A percentile compares a stretch with the other conserved stretches of the same genome.
Evolutionary conservation across 64 coral and sea anemone genomes (phyloP).

Genomic region (Exaiptasia diaphana): DNA sequence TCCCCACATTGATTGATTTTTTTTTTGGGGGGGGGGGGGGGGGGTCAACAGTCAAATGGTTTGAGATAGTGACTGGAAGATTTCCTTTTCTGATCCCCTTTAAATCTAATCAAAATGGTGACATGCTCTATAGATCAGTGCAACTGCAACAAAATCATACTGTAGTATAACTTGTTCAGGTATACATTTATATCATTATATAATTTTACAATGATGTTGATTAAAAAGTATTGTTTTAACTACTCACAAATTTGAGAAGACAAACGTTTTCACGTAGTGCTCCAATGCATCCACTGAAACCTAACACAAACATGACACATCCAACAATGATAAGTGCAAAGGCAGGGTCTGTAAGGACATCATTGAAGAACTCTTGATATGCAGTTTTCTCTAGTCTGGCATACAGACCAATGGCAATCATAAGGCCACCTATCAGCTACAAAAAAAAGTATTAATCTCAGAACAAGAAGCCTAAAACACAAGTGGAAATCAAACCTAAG

Average conservation of each 20-base stretch:
- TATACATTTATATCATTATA: no score
- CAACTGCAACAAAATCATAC: no score
- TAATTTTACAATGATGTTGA: no score
- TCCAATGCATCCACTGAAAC: slow-evolving; percentile 98
- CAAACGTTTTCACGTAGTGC: slow-evolving; percentile 95
- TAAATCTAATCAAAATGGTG: no score
- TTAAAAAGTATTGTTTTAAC: neutral
- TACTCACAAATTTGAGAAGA: slow-evolving; percentile 96
- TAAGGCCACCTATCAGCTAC: slow-evolving; percentile 87
- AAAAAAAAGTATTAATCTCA: slow-evolving; percentile 7
- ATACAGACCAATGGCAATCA: slow-evolving; percentile 82
- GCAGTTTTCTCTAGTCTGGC: slow-evolving; percentile 90
- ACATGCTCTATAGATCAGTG: no score
- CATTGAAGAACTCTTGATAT: slow-evolving; percentile 86
- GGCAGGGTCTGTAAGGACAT: slow-evolving; percentile 86
- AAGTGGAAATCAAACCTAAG: neutral
- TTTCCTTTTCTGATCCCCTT: no score
- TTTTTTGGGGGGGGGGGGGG: no score
- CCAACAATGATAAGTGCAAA: slow-evolving; percentile 91
- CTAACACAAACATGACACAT: slow-evolving; percentile 88
- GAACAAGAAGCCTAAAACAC: no score
- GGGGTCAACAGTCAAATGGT: no score
- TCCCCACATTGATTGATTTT: no score
- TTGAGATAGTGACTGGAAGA: no score
- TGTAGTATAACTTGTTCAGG: no score